phyloP scores from a whole-genome alignment of 2,797 vertebrate genomes.

The Austrolebias charrua region DNA sequence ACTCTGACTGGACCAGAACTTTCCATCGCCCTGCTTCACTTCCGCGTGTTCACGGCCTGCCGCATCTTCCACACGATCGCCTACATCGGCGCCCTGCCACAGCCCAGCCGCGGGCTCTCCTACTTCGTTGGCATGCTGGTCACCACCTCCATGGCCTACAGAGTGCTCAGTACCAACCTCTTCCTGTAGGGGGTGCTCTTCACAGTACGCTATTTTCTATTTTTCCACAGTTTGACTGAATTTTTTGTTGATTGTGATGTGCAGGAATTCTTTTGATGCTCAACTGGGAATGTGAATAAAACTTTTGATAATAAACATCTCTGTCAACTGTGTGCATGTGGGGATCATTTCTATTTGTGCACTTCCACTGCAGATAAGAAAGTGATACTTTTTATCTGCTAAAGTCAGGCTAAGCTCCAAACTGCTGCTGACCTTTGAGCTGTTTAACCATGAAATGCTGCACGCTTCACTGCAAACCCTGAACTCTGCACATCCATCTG shows the following conservation, averaged over 20 bases:
- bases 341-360: neutral
- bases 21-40: conserved; percentile 84
- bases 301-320: neutral
- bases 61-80: conserved; percentile 84
- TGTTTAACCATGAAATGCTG: neutral
- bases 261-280: neutral
- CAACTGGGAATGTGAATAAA: neutral
- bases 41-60: conserved; percentile 82
- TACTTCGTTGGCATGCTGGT: conserved; percentile 71
- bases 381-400: too few relatives aligned
- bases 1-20: conserved; percentile 81
- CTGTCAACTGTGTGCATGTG: neutral
- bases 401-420: too few relatives aligned
- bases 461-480: neutral
- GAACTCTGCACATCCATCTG: conserved; percentile 2
- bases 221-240: neutral
- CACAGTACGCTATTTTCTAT: neutral
- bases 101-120: conserved; percentile 82
- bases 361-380: neutral
- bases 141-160: conserved; percentile 86
- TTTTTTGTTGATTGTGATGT: neutral
- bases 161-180: conserved; percentile 66
- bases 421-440: neutral
- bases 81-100: conserved; percentile 83
- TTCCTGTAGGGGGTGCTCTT: conserved; percentile 60